phyloP scores from a whole-genome alignment of 64 coral and sea anemone species.

The Montipora foliosa region DNA sequence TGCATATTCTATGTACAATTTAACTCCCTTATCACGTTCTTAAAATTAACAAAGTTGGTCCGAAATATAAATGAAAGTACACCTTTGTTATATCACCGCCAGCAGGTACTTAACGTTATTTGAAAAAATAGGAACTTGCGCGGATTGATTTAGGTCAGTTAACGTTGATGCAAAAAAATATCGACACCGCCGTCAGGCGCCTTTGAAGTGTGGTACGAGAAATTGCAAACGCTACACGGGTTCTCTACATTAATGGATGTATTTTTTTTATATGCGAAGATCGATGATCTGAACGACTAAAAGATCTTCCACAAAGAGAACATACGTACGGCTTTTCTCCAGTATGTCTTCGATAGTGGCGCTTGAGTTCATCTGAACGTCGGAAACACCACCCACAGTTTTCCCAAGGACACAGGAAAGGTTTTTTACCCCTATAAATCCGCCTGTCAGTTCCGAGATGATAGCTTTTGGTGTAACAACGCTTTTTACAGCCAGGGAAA shows the following conservation, averaged over 20 bases:
- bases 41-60: neutral
- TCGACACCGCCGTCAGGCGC: neutral
- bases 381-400: slow-evolving; percentile 9
- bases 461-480: slow-evolving; percentile 78
- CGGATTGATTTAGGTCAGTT: neutral
- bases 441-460: slow-evolving; percentile 81
- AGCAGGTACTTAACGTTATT: neutral
- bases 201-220: neutral
- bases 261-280: slow-evolving; percentile 91
- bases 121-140: neutral
- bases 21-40: neutral
- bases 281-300: slow-evolving; percentile 92
- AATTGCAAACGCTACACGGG: neutral
- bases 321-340: slow-evolving; percentile 92
- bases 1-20: neutral
- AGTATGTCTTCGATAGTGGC: slow-evolving; percentile 32
- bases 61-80: no score
- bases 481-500: slow-evolving; percentile 86
- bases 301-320: slow-evolving; percentile 88
- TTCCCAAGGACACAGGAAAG: slow-evolving; percentile 90
- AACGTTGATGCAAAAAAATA: neutral
- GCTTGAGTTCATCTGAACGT: no score
- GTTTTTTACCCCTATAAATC: slow-evolving; percentile 83
- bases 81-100: neutral
- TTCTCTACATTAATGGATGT: slow-evolving; percentile 62